Conservation (phyloP, 1,140 invertebrate genomes). For the Penaeus chinensis region DNA sequence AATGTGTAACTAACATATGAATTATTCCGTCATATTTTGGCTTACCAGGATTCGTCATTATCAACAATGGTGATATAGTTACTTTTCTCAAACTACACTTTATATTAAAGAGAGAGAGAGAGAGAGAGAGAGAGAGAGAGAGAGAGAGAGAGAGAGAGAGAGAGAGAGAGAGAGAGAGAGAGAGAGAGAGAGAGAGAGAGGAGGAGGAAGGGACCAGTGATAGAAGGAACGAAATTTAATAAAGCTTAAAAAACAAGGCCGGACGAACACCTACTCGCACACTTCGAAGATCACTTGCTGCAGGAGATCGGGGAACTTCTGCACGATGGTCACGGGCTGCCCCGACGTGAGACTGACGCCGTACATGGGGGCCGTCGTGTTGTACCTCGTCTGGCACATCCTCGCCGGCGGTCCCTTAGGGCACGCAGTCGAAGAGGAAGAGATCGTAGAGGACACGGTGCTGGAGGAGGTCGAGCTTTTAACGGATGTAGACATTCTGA, state of each 20-base stretch:
- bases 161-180: not conserved
- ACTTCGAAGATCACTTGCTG: constrained; percentile 94
- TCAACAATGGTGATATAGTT: not conserved
- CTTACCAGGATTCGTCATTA: too few species aligned
- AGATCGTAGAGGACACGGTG: not conserved
- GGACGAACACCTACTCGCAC: constrained; percentile 75
- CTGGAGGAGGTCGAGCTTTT: constrained; percentile 24
- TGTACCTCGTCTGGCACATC: constrained; percentile 87
- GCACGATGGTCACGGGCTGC: constrained; percentile 91
- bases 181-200: not conserved
- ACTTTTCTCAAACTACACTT: too few species aligned
- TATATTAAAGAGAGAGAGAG: too few species aligned
- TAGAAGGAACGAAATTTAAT: not conserved
- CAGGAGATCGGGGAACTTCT: constrained; percentile 92
- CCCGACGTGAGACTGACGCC: constrained; percentile 91
- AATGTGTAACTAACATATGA: too few species aligned
- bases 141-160: too few species aligned
- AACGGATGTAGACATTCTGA: constrained; percentile 25
- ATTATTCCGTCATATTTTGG: too few species aligned
- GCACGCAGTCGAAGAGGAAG: constrained; percentile 6
- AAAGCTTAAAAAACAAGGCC: not conserved
- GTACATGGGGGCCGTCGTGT: constrained; percentile 93
- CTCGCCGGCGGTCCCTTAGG: constrained; percentile 73
- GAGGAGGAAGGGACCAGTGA: not conserved
- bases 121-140: too few species aligned